Evolutionary conservation across 2,888 invertebrate genomes (phyloP), one percentile per base, ranked within the genome.

Genomic region (Sinopyrophorus schimmeli): DNA sequence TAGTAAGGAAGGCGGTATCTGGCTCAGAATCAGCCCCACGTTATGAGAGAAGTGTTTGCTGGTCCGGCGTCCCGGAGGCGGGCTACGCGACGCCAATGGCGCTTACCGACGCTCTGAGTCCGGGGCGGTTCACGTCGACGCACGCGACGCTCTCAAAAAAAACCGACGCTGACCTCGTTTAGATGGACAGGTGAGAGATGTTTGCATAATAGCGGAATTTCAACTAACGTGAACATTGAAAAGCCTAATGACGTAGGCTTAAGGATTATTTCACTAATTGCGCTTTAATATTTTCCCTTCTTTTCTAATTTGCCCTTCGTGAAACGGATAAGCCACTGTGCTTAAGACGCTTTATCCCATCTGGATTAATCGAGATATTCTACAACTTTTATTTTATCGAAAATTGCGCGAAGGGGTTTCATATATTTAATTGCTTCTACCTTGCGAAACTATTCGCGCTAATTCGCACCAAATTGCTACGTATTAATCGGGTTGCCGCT

Each of bases 21-120:
- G 53, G 54, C 52, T 59, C 54, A 54, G 67, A 66, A 64, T 64
- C 67, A 47, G 69, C 62, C 68, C 69, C 69, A 64, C 67, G 64
- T 53, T 55, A 34, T 55, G 28, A 56, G 63, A 59, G 48, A 53
- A 52, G 49, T 51, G 49, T 53, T 57, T 59, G 61, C 62, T 57
- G 61, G 62, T 55, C 59, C 57, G 66, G 61, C 61, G 66, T 54
- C 60, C 59, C 61, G 68, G 61, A 68, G 70, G 70, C 70, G 71
- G 69, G 65, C 62, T 69, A 55, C 59, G 57, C 65, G 70, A 72
- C 71, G 71, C 72, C 72, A 72, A 72, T 72, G 66, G 66, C 69
- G 68, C 66, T n/a, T 58, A 55, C 57, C 59, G 67, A 57, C 57
- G 57, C 57, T 58, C 52, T 53, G 55, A 48, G 59, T 62, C 64